Percentiles rank a stretch among this genome's conserved stretches.
phyloP scores from a whole-genome alignment of 2,888 invertebrate species.

The Abscondita cerata region DNA sequence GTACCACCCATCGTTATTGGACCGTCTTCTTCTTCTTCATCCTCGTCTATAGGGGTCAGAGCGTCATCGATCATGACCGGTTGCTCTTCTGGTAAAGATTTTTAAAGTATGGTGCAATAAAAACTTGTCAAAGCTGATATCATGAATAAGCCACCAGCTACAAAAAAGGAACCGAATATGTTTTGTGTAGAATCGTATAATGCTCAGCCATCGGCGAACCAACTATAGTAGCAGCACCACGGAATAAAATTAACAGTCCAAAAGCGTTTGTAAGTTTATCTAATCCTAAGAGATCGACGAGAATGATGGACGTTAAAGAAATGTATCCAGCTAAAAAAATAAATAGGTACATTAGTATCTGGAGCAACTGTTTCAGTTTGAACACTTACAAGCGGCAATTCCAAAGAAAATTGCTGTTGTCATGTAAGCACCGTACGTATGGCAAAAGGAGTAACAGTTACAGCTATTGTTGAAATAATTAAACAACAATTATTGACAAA shows the following conservation, averaged over 20 bases:
- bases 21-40: conserved; percentile 76
- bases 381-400: conserved; percentile 83
- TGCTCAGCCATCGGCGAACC: conserved; percentile 86
- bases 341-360: too few species aligned
- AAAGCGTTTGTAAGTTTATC: conserved; percentile 97
- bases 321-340: conserved; percentile 92
- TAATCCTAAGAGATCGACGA: conserved; percentile 94
- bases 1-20: conserved; percentile 71
- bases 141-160: conserved; percentile 89
- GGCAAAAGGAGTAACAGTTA: conserved; percentile 86
- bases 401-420: conserved; percentile 89
- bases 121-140: conserved; percentile 85
- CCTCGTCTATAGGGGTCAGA: conserved; percentile 84
- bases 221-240: conserved; percentile 92
- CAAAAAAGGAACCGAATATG: conserved; percentile 89
- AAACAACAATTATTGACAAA: conserved; percentile 93
- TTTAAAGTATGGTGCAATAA: conserved; percentile 78
- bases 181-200: conserved; percentile 87
- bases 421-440: conserved; percentile 77
- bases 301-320: conserved; percentile 95
- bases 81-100: conserved; percentile 62
- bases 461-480: conserved; percentile 85
- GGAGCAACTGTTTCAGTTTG: background rate
- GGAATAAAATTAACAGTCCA: conserved; percentile 92
- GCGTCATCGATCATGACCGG: conserved; percentile 69